Conservation (phyloP, 2,797 vertebrate species). For the Peromyscus nudipes region DNA sequence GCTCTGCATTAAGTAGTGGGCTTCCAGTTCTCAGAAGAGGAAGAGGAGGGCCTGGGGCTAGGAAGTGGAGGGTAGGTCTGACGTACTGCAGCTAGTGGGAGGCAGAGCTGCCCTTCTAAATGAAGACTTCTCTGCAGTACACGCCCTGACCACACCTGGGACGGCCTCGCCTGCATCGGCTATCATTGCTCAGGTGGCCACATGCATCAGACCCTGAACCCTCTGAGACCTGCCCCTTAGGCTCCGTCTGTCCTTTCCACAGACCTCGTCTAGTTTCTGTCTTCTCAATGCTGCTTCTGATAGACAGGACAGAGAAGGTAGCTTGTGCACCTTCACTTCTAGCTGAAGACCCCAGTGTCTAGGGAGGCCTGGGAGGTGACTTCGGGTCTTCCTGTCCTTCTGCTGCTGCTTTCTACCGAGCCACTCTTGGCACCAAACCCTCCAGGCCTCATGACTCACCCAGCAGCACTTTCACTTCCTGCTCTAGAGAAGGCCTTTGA, state of each 20-base stretch:
- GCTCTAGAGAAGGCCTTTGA: neutral
- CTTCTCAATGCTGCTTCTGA: neutral
- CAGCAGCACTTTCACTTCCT: conserved; percentile 58
- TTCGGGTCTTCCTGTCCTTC: neutral
- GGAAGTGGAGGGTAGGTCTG: neutral
- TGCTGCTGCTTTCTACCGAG: accelerated
- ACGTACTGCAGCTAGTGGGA: neutral
- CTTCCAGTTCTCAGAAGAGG: neutral
- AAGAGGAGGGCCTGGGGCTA: neutral
- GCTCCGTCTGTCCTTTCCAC: neutral
- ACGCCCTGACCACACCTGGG: neutral
- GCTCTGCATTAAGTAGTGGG: too few relatives aligned
- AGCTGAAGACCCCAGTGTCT: neutral
- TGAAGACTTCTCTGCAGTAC: neutral
- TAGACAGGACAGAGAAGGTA: neutral
- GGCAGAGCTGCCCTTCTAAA: neutral
- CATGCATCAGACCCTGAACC: neutral
- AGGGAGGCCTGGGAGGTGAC: neutral
- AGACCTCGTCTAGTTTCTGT: neutral
- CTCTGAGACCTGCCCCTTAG: neutral
- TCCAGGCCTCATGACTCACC: conserved; percentile 23
- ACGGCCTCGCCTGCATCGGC: neutral
- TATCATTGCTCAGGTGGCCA: accelerated
- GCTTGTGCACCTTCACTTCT: neutral
- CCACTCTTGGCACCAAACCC: neutral